Conservation (phyloP, 2,797 vertebrate genomes). For the Sternotherus odoratus region DNA sequence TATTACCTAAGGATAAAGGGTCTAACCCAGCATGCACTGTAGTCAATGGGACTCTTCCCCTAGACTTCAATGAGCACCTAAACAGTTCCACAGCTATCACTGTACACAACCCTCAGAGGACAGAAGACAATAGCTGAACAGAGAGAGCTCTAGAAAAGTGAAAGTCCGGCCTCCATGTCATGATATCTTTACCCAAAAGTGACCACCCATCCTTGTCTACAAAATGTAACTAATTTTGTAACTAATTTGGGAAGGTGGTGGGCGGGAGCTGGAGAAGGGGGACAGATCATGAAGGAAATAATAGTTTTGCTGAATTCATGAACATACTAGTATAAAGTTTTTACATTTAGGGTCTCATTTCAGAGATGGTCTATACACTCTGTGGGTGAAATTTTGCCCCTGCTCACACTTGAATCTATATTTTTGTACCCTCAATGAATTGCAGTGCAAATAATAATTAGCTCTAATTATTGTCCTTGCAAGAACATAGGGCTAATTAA, state of each 20-base stretch:
- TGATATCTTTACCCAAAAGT: conserved; percentile 31
- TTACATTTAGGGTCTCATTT: background rate
- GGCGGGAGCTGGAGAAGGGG: background rate
- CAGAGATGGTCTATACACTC: background rate
- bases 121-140: background rate
- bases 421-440: background rate
- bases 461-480: background rate
- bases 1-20: background rate
- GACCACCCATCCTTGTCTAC: background rate
- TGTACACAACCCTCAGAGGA: background rate
- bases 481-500: background rate
- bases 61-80: background rate
- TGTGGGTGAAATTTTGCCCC: background rate
- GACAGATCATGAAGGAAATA: background rate
- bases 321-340: background rate
- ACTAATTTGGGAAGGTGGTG: too few relatives aligned
- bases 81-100: too few relatives aligned
- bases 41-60: background rate
- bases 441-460: too few relatives aligned
- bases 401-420: background rate
- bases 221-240: background rate
- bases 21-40: background rate
- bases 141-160: background rate
- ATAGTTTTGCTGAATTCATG: background rate
- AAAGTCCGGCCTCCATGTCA: background rate